Evolutionary conservation across 2,113 vertebrate species (phyloP), one percentile per base, ranked within the genome.

Genomic region (Cebidichthys violaceus): DNA sequence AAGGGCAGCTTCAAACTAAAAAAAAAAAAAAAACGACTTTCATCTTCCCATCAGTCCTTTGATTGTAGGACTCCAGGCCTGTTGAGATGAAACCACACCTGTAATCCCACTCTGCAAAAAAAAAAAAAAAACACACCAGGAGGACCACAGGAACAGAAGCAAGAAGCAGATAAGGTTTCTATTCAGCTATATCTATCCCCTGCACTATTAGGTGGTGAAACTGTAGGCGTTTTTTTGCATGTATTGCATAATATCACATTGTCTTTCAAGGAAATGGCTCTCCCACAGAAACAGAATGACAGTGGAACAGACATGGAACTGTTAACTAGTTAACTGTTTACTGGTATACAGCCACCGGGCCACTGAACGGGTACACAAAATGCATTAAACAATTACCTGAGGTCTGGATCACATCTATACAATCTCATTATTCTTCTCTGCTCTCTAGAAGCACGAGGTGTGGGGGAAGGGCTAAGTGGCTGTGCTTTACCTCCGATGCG

Each of bases 311-410:
- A 31, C 15, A 17, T 29, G 31, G 14, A 55, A 55, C 27, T 2
- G 14, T 59, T 59, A 2, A 59, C 1, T 13, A 59, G n/a, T n/a
- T n/a, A n/a, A n/a, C n/a, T n/a, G n/a, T n/a, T 33, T 52, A 33
- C 33, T 77, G 55, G 15, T 62, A 17, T 33, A 74, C 11, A 76
- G 27, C 39, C 70, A 39, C 76, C 71, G 10, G 20, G 65, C 77
- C 39, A 81, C 62, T 79, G 57, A 77, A 45, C 9, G 9, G 41
- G 24, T 70, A 6, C 62, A 72, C 24, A 66, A 70, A 79, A 80
- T 54, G 66, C 69, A 90, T 92, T 88, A 83, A 90, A 83, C 47
- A 87, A 90, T 92, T 86, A 88, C 77, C 75, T 78, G 64, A 75
- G 80, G 60, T 70, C 86, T 85, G 81, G 57, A 79, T 62, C 59